phyloP scores from a whole-genome alignment of 2,888 invertebrate species.

The Ommatoiulus sabulosus region DNA sequence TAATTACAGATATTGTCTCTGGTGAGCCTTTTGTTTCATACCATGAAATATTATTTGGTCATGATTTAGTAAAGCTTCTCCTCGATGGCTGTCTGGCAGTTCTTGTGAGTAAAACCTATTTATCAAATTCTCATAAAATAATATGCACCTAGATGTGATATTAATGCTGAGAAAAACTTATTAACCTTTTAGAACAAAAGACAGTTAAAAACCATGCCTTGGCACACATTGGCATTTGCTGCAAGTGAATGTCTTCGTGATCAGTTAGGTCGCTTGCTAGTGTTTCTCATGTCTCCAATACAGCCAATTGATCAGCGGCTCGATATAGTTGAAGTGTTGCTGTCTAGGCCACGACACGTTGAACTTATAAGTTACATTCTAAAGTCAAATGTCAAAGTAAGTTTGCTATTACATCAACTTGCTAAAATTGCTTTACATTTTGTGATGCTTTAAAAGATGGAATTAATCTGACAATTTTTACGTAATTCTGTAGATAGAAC shows the following conservation, averaged over 20 bases:
- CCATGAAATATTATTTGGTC: slow-evolving; percentile 26
- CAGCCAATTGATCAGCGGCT: slow-evolving; percentile 69
- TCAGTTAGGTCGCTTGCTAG: slow-evolving; percentile 69
- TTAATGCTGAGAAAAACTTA: neutral
- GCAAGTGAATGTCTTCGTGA: slow-evolving; percentile 60
- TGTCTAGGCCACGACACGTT: slow-evolving; percentile 55
- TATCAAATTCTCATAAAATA: neutral
- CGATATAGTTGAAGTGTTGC: slow-evolving; percentile 68
- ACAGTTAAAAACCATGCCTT: neutral
- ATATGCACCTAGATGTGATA: neutral
- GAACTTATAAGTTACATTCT: slow-evolving; percentile 51
- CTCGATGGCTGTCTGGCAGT: slow-evolving; percentile 51
- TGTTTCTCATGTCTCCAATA: slow-evolving; percentile 70
- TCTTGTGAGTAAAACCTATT: slow-evolving; percentile 26
- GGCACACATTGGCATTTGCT: slow-evolving; percentile 39
- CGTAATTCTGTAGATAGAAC: neutral
- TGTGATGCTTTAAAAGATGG: neutral
- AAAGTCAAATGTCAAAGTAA: slow-evolving; percentile 40
- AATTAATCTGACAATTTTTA: neutral
- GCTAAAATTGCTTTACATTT: neutral
- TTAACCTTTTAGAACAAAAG: slow-evolving; percentile 49
- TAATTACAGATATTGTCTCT: slow-evolving; percentile 15
- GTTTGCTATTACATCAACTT: neutral
- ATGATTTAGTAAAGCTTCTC: slow-evolving; percentile 10
- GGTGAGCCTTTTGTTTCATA: slow-evolving; percentile 19